Conservation (phyloP, 2,888 invertebrate species). For the Hirtodrosophila alboralis region DNA sequence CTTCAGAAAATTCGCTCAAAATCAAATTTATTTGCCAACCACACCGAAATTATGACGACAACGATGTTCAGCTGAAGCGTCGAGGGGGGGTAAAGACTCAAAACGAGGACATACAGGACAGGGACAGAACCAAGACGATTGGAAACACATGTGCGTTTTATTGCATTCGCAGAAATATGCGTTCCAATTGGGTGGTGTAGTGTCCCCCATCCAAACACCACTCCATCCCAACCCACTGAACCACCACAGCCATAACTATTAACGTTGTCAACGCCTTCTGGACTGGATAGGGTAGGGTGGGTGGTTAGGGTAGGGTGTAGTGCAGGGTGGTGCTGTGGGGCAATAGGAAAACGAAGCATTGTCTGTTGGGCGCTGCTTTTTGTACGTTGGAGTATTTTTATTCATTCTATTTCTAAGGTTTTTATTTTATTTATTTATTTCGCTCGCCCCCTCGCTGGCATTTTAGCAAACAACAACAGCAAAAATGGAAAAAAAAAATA, state of each 20-base stretch:
- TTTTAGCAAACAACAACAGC: constrained; percentile 14
- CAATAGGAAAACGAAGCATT: constrained; percentile 28
- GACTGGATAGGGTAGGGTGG: neutral
- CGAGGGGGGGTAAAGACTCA: neutral
- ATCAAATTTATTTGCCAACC: constrained; percentile 78
- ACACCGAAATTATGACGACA: constrained; percentile 70
- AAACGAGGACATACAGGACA: neutral
- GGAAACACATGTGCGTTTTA: constrained; percentile 74
- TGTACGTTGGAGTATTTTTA: constrained; percentile 75
- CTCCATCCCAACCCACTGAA: neutral
- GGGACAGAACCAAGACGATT: constrained; percentile 32
- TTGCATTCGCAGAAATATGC: constrained; percentile 65
- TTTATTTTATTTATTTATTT: constrained; percentile 69
- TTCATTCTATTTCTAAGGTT: constrained; percentile 68
- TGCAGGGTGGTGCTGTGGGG: neutral
- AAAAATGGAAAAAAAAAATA: constrained; percentile 1
- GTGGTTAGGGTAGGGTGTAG: neutral
- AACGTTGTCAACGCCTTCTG: constrained; percentile 68
- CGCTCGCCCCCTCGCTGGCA: constrained; percentile 32
- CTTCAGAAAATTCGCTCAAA: constrained; percentile 63
- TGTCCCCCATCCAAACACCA: neutral
- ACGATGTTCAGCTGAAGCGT: neutral
- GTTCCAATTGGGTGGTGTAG: constrained; percentile 50
- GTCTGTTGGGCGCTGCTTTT: constrained; percentile 54
- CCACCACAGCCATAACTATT: constrained; percentile 62